phyloP scores from a whole-genome alignment of 2,113 vertebrate species.

The Gyps fulvus region DNA sequence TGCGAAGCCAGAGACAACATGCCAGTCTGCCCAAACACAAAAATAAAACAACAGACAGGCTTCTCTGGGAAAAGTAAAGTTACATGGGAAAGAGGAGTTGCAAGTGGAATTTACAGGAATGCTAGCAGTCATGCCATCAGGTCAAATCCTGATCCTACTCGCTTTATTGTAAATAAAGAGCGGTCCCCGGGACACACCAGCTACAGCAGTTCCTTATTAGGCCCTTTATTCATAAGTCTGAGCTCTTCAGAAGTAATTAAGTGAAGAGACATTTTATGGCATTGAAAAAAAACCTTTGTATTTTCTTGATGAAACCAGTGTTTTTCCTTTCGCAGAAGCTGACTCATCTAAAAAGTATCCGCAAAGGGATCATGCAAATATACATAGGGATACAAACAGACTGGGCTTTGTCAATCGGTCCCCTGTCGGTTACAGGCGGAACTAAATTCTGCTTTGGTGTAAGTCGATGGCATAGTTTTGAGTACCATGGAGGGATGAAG shows the following conservation, averaged over 20 bases:
- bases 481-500: background rate
- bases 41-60: conserved; percentile 12
- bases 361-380: background rate
- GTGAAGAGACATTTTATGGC: background rate
- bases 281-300: background rate
- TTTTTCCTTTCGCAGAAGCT: conserved; percentile 25
- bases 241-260: conserved; percentile 4
- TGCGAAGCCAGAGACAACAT: conserved; percentile 6
- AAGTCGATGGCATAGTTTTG: background rate
- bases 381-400: background rate
- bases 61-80: conserved; percentile 19
- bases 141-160: background rate
- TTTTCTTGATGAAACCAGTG: conserved; percentile 19
- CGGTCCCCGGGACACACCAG: background rate
- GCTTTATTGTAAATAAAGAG: background rate
- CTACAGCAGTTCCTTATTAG: background rate
- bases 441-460: background rate
- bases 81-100: background rate
- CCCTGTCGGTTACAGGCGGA: background rate
- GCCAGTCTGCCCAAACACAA: background rate
- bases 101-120: conserved; percentile 24
- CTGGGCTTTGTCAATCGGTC: background rate
- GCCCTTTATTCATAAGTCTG: background rate
- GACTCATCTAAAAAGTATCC: conserved; percentile 35
- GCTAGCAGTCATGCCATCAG: conserved; percentile 11